Evolutionary conservation across 2,113 vertebrate species (phyloP).

Genomic region (Pagrus major): DNA sequence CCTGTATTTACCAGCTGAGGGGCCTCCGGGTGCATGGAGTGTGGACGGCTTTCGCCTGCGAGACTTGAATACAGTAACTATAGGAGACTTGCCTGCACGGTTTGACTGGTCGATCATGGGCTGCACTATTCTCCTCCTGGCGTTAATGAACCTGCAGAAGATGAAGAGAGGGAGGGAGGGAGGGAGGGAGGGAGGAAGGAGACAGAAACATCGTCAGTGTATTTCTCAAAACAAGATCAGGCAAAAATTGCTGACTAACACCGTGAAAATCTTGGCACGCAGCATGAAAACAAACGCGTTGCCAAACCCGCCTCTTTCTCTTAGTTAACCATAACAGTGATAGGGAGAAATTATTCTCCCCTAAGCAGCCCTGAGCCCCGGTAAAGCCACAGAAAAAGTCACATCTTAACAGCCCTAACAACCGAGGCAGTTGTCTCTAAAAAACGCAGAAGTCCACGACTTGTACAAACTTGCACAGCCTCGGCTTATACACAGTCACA

Average conservation of each 20-base stretch:
- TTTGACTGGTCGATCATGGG: conserved; percentile 99
- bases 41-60: conserved; percentile 85
- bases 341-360: conserved; percentile 54
- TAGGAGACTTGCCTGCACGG: conserved; percentile 97
- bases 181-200: conserved; percentile 14
- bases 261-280: conserved; percentile 49
- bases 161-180: conserved; percentile 40
- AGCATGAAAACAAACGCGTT: conserved; percentile 61
- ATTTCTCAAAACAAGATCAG: conserved; percentile 52
- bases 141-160: conserved; percentile 97
- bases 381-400: conserved; percentile 71
- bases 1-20: conserved; percentile 89
- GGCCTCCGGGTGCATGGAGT: conserved; percentile 90
- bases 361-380: conserved; percentile 58
- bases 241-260: conserved; percentile 53
- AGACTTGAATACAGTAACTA: conserved; percentile 90
- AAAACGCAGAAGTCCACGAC: conserved; percentile 65
- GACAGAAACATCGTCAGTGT: conserved; percentile 50
- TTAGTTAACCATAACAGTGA: conserved; percentile 54
- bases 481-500: conserved; percentile 49
- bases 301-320: conserved; percentile 57
- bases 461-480: conserved; percentile 80
- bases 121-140: conserved; percentile 99
- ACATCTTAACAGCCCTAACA: conserved; percentile 72
- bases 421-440: conserved; percentile 68